Percentiles rank a stretch among this genome's conserved stretches.
Conservation (phyloP, 2,113 vertebrate species). For the Montifringilla adamsi region DNA sequence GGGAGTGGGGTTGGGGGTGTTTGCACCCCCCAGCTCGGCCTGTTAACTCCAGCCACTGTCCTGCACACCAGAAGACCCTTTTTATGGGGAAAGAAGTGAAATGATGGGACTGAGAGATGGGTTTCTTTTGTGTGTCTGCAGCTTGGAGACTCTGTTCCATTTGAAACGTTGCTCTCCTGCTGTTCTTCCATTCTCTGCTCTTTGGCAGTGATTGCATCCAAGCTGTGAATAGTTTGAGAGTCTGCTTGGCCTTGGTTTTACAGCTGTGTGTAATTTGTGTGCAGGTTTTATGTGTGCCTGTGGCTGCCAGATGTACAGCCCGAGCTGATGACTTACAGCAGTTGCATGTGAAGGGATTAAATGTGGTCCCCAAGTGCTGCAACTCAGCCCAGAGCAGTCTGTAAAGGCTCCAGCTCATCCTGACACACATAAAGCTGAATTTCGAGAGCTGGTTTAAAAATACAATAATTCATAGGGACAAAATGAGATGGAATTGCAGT, state of each 20-base stretch:
- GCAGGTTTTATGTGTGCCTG: not conserved
- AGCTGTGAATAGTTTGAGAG: not conserved
- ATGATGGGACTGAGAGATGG: not conserved
- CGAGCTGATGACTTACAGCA: not conserved
- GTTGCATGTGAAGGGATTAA: not conserved
- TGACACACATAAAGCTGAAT: not conserved
- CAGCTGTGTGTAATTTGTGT: not conserved
- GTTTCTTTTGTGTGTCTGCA: not conserved
- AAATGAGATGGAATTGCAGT: not conserved
- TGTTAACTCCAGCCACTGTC: not conserved
- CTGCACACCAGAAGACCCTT: not conserved
- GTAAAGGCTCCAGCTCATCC: not conserved
- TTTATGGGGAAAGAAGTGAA: not conserved
- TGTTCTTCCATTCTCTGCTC: not conserved
- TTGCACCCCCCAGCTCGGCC: not conserved
- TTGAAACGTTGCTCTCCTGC: not conserved
- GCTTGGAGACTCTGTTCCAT: not conserved
- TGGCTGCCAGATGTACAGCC: constrained; percentile 10
- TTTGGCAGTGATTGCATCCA: constrained; percentile 12
- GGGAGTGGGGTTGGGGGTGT: not conserved
- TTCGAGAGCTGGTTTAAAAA: not conserved
- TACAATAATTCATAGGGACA: not conserved
- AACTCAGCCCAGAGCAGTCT: not conserved
- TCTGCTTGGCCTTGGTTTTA: not conserved
- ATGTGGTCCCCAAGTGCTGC: not conserved